Percentiles rank a stretch among this genome's conserved stretches.
These are phyloP conservation scores for Zeus faber DNA, from an alignment of 2,113 vertebrate species.

Conservation along the genomic window DNA sequence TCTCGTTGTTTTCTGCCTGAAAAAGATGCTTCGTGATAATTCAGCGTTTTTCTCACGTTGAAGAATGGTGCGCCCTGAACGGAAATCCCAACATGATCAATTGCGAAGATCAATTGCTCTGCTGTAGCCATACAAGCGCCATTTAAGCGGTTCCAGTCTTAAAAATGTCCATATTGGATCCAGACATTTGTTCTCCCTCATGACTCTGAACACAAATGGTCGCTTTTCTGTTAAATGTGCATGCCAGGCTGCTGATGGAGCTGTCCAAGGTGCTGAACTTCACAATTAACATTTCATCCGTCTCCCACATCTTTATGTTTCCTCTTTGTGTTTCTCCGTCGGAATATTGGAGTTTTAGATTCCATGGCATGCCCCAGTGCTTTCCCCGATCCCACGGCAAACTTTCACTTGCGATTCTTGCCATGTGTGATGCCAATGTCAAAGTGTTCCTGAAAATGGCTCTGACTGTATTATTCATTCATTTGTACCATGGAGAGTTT, in stretches of 20 bases:
- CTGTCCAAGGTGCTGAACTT: slow-evolving; percentile 22
- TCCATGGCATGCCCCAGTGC: not conserved
- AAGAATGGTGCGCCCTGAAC: not conserved
- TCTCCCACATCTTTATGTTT: not conserved
- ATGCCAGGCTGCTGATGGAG: not conserved
- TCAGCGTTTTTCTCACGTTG: not conserved
- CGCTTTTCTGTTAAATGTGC: not conserved
- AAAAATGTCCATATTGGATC: not conserved
- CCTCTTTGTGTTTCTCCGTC: not conserved
- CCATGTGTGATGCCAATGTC: slow-evolving; percentile 15
- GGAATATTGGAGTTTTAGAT: not conserved
- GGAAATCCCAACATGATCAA: not conserved
- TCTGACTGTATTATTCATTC: slow-evolving; percentile 45
- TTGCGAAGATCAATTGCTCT: not conserved
- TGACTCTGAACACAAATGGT: not conserved
- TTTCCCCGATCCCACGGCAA: not conserved
- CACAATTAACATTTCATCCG: not conserved
- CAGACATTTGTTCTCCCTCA: not conserved
- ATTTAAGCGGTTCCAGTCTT: not conserved
- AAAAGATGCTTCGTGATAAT: not conserved
- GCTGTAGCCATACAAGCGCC: not conserved
- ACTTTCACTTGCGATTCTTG: slow-evolving; percentile 14
- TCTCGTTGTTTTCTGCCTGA: not conserved
- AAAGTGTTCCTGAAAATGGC: slow-evolving; percentile 28
- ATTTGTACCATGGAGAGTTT: slow-evolving; percentile 35